A percentile compares a stretch with the other conserved stretches of the same genome.
Conservation (phyloP, 2,797 vertebrate species). For the Parauchenoglanis ngamensis region DNA sequence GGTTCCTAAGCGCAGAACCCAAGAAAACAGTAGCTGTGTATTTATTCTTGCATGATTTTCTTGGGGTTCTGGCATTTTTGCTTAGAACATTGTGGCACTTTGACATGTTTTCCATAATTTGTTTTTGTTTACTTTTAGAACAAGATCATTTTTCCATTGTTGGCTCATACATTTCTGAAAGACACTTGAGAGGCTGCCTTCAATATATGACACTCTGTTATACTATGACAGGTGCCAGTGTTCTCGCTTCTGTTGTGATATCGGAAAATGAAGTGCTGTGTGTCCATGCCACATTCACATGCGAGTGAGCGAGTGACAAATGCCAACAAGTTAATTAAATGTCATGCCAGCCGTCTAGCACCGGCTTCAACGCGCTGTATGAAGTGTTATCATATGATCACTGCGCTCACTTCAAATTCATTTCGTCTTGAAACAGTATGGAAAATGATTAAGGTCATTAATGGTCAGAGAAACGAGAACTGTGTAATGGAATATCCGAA, state of each 20-base stretch:
- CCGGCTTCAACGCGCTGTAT: constrained; percentile 29
- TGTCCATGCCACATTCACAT: constrained; percentile 20
- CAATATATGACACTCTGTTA: constrained; percentile 7
- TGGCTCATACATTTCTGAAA: not conserved
- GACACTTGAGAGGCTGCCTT: not conserved
- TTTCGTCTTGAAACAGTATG: constrained; percentile 31
- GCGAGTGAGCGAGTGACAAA: constrained; percentile 30
- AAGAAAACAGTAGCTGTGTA: not conserved
- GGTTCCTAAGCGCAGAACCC: constrained; percentile 24
- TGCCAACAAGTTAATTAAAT: constrained; percentile 53
- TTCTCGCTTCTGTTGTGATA: constrained; percentile 17
- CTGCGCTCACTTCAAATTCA: constrained; percentile 25
- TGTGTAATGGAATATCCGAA: constrained; percentile 49
- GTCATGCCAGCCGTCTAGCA: constrained; percentile 43
- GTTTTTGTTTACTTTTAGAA: not conserved
- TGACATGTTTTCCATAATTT: not conserved
- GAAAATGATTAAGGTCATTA: constrained; percentile 36
- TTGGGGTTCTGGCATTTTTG: constrained; percentile 5
- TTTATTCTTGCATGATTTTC: constrained; percentile 12
- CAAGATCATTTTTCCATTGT: not conserved
- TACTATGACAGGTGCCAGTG: constrained; percentile 23
- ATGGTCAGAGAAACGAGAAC: constrained; percentile 34
- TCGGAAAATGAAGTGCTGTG: constrained; percentile 23
- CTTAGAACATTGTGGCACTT: constrained; percentile 6
- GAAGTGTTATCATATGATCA: constrained; percentile 20